Evolutionary conservation across 1,140 invertebrate species (phyloP).

Genomic region (Drosophila mauritiana): DNA sequence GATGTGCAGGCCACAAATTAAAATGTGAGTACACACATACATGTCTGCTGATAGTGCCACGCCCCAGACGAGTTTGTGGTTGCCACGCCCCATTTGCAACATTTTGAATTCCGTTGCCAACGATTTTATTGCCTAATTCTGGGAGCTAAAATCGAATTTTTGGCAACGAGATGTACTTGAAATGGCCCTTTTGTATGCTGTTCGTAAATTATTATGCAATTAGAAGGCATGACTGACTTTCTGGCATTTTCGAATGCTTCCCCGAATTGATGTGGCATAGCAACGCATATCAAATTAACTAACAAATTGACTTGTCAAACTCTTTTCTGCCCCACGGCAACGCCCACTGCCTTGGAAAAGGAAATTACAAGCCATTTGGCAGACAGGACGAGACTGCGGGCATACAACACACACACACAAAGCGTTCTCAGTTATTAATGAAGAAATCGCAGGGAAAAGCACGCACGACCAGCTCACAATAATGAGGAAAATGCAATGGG

Average conservation of each 20-base stretch:
- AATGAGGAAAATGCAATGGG: conserved; percentile 32
- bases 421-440: conserved; percentile 73
- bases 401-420: conserved; percentile 21
- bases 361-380: conserved; percentile 49
- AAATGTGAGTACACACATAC: conserved; percentile 60
- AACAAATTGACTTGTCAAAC: conserved; percentile 80
- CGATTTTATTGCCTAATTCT: conserved; percentile 24
- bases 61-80: conserved; percentile 28
- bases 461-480: conserved; percentile 49
- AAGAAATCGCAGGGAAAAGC: conserved; percentile 37
- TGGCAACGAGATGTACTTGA: conserved; percentile 9
- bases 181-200: background rate
- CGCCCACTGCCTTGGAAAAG: background rate
- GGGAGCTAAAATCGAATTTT: background rate
- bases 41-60: conserved; percentile 41
- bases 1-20: conserved; percentile 73
- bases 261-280: conserved; percentile 29
- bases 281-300: conserved; percentile 78
- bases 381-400: conserved; percentile 10
- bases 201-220: conserved; percentile 66
- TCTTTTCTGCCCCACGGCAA: conserved; percentile 19
- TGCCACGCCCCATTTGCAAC: conserved; percentile 14
- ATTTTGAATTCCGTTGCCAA: conserved; percentile 37
- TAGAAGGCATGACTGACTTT: conserved; percentile 53
- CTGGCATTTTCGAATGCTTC: background rate